Evolutionary conservation across 2,113 vertebrate species (phyloP).

Genomic region (Charadrius vociferus): DNA sequence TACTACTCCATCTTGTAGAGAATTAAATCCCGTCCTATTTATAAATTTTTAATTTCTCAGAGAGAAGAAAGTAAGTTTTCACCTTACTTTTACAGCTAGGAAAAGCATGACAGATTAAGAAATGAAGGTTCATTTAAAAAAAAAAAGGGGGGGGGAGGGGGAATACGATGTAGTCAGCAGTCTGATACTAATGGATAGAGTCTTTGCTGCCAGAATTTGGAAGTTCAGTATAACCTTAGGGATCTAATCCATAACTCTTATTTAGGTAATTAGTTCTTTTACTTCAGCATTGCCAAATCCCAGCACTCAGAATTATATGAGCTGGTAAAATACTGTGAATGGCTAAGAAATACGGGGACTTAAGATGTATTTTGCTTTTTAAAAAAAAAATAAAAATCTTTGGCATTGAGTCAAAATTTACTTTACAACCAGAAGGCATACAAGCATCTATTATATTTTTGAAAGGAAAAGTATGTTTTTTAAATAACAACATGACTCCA

Average conservation of each 20-base stretch:
- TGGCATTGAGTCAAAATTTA: neutral
- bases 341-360: neutral
- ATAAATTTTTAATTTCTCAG: conserved; percentile 35
- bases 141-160: fast-evolving
- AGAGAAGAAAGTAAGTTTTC: neutral
- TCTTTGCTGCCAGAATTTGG: conserved; percentile 14
- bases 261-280: conserved; percentile 48
- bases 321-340: neutral
- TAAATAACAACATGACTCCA: neutral
- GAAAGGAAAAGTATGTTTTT: neutral
- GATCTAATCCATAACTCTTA: conserved; percentile 46
- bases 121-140: neutral
- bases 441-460: neutral
- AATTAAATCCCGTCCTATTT: conserved; percentile 5
- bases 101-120: conserved; percentile 3
- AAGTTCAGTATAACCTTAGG: conserved; percentile 28
- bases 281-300: conserved; percentile 6
- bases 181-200: conserved; percentile 26
- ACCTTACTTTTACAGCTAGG: neutral
- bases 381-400: neutral
- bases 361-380: neutral
- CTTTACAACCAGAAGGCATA: neutral
- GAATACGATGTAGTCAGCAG: conserved; percentile 9
- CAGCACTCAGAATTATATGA: neutral
- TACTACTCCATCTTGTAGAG: neutral